A percentile compares a stretch with the other conserved stretches of the same genome.
These are phyloP conservation scores for Tetragonula carbonaria DNA, from an alignment of 2,888 invertebrate genomes.

Conservation along the genomic window DNA sequence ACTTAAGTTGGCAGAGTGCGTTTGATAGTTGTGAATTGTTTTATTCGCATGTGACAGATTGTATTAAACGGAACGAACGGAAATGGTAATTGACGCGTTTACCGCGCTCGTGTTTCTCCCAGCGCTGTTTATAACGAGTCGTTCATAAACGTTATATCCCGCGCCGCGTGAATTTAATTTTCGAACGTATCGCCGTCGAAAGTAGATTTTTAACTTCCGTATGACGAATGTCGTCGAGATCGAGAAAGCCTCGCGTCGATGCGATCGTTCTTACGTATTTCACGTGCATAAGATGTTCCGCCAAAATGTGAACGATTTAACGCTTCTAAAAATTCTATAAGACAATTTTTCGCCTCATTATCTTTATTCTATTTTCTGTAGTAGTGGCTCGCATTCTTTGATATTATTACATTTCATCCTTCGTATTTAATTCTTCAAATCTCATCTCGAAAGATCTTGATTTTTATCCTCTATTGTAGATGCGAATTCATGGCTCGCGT, in stretches of 20 bases:
- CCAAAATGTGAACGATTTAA: background rate
- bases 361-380: too few relatives aligned
- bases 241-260: background rate
- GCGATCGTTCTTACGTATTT: background rate
- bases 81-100: conserved; percentile 54
- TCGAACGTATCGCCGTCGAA: background rate
- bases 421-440: too few relatives aligned
- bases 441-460: too few relatives aligned
- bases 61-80: conserved; percentile 52
- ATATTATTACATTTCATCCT: too few relatives aligned
- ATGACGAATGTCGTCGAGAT: background rate
- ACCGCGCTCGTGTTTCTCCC: conserved; percentile 24
- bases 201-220: background rate
- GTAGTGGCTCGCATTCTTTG: too few relatives aligned
- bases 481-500: too few relatives aligned
- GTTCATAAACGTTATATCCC: conserved; percentile 33
- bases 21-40: conserved; percentile 58
- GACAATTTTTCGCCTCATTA: too few relatives aligned
- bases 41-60: conserved; percentile 54
- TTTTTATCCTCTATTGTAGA: too few relatives aligned
- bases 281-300: background rate
- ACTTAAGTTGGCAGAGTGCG: conserved; percentile 50
- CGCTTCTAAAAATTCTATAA: too few relatives aligned
- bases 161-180: conserved; percentile 2
- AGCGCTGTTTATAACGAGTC: conserved; percentile 46